phyloP scores from a whole-genome alignment of 1,140 invertebrate genomes.

The Drosophila tsacasi region DNA sequence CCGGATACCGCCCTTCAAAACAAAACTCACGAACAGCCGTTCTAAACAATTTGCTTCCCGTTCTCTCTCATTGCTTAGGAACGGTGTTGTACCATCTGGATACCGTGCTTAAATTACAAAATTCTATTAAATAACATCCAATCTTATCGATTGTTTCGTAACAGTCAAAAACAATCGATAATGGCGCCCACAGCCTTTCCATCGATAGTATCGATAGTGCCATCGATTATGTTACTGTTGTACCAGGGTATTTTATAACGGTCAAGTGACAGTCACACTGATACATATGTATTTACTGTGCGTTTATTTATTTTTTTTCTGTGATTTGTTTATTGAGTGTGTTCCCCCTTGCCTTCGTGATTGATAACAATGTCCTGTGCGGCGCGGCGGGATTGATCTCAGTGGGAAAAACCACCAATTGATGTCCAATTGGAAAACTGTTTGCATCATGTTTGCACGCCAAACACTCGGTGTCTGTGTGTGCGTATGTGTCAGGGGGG shows the following conservation, averaged over 20 bases:
- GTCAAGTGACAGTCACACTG: slow-evolving; percentile 3
- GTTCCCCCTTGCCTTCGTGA: not conserved
- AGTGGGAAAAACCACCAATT: slow-evolving; percentile 19
- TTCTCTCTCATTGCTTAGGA: no score
- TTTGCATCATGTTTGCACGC: slow-evolving; percentile 57
- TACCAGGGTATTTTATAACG: not conserved
- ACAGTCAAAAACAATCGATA: not conserved
- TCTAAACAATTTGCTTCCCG: no score
- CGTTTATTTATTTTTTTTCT: slow-evolving; percentile 58
- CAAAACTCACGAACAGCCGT: no score
- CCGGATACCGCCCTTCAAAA: no score
- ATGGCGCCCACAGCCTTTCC: not conserved
- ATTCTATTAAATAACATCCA: no score
- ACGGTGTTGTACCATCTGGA: no score
- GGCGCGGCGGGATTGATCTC: not conserved
- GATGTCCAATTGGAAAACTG: slow-evolving; percentile 50
- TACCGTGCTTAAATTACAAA: no score
- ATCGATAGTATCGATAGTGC: not conserved
- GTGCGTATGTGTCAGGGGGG: slow-evolving; percentile 30
- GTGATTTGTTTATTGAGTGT: slow-evolving; percentile 57
- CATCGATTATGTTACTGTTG: not conserved
- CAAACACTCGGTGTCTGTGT: slow-evolving; percentile 39
- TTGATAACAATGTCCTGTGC: slow-evolving; percentile 5
- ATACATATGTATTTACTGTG: slow-evolving; percentile 28
- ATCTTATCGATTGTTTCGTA: not conserved